Conservation (phyloP, 2,888 invertebrate species). For the Drosophila pseudotalamancana region DNA sequence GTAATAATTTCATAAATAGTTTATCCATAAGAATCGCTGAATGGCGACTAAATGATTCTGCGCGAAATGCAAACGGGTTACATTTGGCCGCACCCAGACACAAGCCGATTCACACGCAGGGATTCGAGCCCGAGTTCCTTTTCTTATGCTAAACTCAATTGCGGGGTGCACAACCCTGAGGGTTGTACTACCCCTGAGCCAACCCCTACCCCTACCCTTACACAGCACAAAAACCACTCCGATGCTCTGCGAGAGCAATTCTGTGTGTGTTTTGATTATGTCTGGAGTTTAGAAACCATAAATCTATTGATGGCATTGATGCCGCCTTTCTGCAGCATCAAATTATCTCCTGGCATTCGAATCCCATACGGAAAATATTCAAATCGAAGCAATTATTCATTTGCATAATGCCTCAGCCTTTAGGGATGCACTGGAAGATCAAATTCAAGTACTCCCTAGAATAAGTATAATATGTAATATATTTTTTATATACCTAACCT, state of each 20-base stretch:
- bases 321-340: conserved; percentile 75
- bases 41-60: conserved; percentile 68
- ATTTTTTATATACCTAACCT: too few relatives aligned
- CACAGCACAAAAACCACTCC: conserved; percentile 6
- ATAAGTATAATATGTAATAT: too few relatives aligned
- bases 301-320: conserved; percentile 79
- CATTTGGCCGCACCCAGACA: conserved; percentile 9
- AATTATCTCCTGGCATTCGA: conserved; percentile 75
- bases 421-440: conserved; percentile 18
- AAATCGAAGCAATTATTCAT: conserved; percentile 52
- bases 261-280: conserved; percentile 71
- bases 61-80: conserved; percentile 30
- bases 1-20: conserved; percentile 79
- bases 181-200: conserved; percentile 42
- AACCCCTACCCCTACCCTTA: too few relatives aligned
- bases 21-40: conserved; percentile 77
- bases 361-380: conserved; percentile 53
- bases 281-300: conserved; percentile 79
- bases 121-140: conserved; percentile 25
- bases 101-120: conserved; percentile 48
- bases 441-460: too few relatives aligned
- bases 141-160: conserved; percentile 64
- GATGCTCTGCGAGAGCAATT: conserved; percentile 14
- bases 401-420: conserved; percentile 60
- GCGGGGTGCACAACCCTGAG: conserved; percentile 35